A percentile compares a stretch with the other conserved stretches of the same genome.
phyloP scores from a whole-genome alignment of 64 coral and sea anemone species.

The Orbicella faveolata region DNA sequence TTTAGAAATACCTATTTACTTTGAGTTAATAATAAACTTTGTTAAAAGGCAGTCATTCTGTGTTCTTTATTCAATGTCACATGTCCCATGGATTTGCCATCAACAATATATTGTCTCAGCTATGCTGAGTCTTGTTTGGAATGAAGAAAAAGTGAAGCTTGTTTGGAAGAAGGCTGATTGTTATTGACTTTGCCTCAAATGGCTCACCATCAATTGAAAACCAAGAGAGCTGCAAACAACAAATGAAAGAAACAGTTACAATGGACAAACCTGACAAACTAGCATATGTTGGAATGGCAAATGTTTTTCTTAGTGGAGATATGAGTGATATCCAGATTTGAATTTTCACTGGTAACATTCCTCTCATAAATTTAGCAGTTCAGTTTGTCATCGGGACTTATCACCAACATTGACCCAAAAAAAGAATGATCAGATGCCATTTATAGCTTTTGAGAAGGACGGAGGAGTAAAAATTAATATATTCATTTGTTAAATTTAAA shows the following conservation, averaged over 20 bases:
- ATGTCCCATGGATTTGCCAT: background rate
- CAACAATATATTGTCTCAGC: background rate
- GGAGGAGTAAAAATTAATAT: too few species aligned
- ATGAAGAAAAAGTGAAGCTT: conserved; percentile 85
- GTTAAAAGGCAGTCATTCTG: background rate
- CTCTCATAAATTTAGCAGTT: too few species aligned
- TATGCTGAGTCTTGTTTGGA: background rate
- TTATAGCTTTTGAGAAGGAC: too few species aligned
- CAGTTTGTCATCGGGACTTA: too few species aligned
- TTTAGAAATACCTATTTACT: background rate
- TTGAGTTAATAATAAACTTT: background rate
- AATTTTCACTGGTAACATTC: background rate
- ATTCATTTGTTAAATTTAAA: background rate
- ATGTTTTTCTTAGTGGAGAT: background rate
- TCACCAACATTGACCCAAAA: too few species aligned
- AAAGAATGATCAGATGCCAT: too few species aligned
- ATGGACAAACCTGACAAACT: too few species aligned
- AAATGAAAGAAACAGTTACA: background rate
- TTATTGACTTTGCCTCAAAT: conserved; percentile 92
- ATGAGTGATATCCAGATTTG: too few species aligned
- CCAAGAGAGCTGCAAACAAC: conserved; percentile 71
- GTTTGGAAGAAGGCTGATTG: conserved; percentile 63
- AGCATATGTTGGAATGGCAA: background rate
- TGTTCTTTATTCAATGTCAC: background rate
- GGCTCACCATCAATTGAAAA: conserved; percentile 98